phyloP scores from a whole-genome alignment of 2,113 vertebrate genomes.

The Perca schrenkii region DNA sequence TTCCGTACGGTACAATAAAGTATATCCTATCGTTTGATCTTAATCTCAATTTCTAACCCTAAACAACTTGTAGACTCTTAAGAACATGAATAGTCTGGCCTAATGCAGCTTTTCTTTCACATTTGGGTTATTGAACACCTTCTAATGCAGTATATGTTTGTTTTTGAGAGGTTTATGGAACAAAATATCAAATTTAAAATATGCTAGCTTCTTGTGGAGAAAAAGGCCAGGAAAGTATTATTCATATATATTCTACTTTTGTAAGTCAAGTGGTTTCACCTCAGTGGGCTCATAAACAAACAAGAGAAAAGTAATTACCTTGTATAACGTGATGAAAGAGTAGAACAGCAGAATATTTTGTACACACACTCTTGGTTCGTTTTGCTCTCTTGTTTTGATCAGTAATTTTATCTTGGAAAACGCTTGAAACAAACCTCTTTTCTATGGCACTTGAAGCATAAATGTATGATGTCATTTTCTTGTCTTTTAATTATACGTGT shows the following conservation, averaged over 20 bases:
- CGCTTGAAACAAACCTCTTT: conserved; percentile 6
- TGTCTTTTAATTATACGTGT: not conserved
- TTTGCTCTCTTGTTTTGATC: not conserved
- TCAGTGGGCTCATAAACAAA: not conserved
- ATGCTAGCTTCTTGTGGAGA: not conserved
- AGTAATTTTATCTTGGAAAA: not conserved
- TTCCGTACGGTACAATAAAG: no score
- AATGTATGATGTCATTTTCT: not conserved
- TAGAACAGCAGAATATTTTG: not conserved
- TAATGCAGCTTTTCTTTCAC: not conserved
- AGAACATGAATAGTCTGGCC: not conserved
- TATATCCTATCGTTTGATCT: no score
- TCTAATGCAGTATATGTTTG: not conserved
- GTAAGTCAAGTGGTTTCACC: conserved; percentile 10
- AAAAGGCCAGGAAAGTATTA: not conserved
- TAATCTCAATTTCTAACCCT: not conserved
- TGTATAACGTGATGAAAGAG: not conserved
- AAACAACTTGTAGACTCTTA: not conserved
- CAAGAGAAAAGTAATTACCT: not conserved
- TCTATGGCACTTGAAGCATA: not conserved
- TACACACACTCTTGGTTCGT: not conserved
- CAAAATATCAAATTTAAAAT: not conserved
- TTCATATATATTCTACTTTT: not conserved
- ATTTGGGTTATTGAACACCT: not conserved
- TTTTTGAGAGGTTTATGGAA: not conserved